phyloP scores from a whole-genome alignment of 1,140 invertebrate genomes.

The Eumeta japonica region DNA sequence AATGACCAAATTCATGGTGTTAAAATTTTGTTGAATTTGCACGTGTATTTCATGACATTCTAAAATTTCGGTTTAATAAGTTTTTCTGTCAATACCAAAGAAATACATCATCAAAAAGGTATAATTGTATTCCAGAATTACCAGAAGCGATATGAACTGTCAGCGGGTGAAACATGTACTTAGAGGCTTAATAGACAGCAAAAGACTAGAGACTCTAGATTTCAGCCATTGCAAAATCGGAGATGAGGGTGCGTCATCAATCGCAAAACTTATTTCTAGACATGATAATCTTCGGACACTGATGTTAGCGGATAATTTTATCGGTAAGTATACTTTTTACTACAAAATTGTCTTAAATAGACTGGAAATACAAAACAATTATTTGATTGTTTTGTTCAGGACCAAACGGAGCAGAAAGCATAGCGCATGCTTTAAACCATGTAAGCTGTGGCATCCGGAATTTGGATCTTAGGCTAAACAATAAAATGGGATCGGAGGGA shows the following conservation, averaged over 20 bases:
- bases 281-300: constrained; percentile 41
- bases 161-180: constrained; percentile 49
- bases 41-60: too few relatives aligned
- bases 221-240: constrained; percentile 54
- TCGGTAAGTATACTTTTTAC: constrained; percentile 32
- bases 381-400: constrained; percentile 26
- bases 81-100: too few relatives aligned
- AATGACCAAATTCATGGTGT: too few relatives aligned
- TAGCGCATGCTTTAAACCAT: constrained; percentile 42
- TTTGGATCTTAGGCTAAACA: constrained; percentile 48
- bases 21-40: too few relatives aligned
- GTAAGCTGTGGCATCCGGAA: constrained; percentile 31
- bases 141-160: constrained; percentile 52
- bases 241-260: constrained; percentile 40
- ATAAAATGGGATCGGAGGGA: constrained; percentile 43
- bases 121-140: constrained; percentile 31
- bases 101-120: neutral
- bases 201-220: constrained; percentile 43
- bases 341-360: neutral
- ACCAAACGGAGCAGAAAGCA: constrained; percentile 35
- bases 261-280: constrained; percentile 48
- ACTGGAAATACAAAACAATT: too few relatives aligned
- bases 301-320: constrained; percentile 48
- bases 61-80: too few relatives aligned
- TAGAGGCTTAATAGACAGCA: constrained; percentile 39